phyloP scores from a whole-genome alignment of 1,140 invertebrate species.

The Drosophila pallidifrons region DNA sequence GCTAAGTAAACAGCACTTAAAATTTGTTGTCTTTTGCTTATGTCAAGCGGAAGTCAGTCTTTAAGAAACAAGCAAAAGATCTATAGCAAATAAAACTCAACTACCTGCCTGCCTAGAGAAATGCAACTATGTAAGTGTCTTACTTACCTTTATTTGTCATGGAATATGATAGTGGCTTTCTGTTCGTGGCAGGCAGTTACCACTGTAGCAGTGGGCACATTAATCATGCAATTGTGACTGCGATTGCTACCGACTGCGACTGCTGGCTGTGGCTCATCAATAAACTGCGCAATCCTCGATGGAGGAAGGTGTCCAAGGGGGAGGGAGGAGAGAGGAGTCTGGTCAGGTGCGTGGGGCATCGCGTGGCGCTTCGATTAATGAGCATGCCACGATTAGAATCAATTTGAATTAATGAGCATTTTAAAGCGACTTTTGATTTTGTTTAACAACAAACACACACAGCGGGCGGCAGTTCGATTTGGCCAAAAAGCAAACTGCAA shows the following conservation, averaged over 20 bases:
- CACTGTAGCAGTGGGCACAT: constrained; percentile 38
- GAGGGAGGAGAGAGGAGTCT: not conserved
- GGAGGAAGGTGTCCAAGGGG: not conserved
- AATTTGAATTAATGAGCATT: constrained; percentile 82
- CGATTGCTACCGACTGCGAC: constrained; percentile 53
- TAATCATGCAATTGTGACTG: constrained; percentile 66
- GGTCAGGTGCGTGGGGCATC: constrained; percentile 66
- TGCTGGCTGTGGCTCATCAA: constrained; percentile 63
- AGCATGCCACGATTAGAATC: constrained; percentile 74
- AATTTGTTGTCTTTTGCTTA: constrained; percentile 69
- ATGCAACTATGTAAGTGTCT: not conserved
- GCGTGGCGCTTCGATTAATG: constrained; percentile 78
- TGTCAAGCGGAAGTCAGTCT: constrained; percentile 68
- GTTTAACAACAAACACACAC: constrained; percentile 72
- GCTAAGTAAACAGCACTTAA: constrained; percentile 71
- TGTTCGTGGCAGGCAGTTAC: constrained; percentile 6
- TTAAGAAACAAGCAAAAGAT: constrained; percentile 40
- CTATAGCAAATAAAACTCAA: constrained; percentile 38
- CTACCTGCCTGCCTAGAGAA: constrained; percentile 47
- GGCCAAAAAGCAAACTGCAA: constrained; percentile 30
- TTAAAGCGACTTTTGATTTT: constrained; percentile 63
- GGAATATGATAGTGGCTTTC: constrained; percentile 33
- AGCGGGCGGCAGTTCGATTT: constrained; percentile 45
- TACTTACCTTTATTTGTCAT: constrained; percentile 64
- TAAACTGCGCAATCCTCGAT: constrained; percentile 50